phyloP scores from a whole-genome alignment of 2,797 vertebrate species.

The Natrix natrix region DNA sequence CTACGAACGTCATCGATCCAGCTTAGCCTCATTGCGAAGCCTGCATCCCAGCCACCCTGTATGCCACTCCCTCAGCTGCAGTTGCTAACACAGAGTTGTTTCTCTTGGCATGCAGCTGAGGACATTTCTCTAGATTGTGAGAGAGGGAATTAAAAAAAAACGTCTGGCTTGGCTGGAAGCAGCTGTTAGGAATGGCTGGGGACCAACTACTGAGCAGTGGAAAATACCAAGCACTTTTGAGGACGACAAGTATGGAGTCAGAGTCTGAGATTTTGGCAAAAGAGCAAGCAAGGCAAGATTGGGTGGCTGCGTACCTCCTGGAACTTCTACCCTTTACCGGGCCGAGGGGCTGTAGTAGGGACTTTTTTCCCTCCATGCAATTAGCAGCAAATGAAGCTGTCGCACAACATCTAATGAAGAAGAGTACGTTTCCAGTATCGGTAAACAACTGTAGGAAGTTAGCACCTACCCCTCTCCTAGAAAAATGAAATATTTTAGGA shows the following conservation, averaged over 20 bases:
- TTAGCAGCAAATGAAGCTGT: not conserved
- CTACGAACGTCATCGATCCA: not conserved
- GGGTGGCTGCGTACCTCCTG: not conserved
- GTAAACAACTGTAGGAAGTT: not conserved
- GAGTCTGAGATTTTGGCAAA: not conserved
- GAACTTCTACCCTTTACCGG: not conserved
- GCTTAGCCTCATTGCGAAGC: not conserved
- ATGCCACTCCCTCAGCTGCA: not conserved
- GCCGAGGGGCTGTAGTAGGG: not conserved
- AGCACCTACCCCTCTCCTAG: too few species aligned
- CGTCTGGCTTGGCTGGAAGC: slow-evolving; percentile 5
- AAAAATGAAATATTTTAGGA: too few species aligned
- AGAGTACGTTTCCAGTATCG: not conserved
- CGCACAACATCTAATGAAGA: not conserved
- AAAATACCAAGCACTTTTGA: slow-evolving; percentile 15
- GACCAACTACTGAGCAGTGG: slow-evolving; percentile 24
- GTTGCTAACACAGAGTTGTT: slow-evolving; percentile 7
- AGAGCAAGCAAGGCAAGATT: not conserved
- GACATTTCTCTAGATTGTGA: slow-evolving; percentile 13
- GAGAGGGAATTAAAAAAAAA: not conserved
- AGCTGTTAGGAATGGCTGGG: slow-evolving; percentile 20
- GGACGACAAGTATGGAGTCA: not conserved
- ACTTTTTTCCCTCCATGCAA: not conserved
- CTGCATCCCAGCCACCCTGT: not conserved
- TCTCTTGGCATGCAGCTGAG: slow-evolving; percentile 17